phyloP scores from a whole-genome alignment of 2,888 invertebrate species.

The Chrysodeixis includens region DNA sequence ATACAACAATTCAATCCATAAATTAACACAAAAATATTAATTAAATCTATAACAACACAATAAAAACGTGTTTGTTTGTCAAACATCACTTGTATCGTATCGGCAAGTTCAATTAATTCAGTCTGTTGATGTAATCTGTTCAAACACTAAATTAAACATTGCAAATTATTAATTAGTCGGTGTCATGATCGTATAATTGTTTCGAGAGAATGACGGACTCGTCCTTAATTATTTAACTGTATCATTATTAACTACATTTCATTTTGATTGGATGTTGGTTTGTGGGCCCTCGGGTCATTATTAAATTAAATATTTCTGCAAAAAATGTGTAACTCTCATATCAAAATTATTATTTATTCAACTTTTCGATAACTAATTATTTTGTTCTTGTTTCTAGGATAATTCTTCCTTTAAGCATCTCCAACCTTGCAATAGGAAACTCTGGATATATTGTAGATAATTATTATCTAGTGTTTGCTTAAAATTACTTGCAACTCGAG shows the following conservation, averaged over 20 bases:
- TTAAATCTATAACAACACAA: not conserved
- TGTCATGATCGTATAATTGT: conserved; percentile 8
- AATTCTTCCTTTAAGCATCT: no score
- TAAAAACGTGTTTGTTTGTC: conserved; percentile 4
- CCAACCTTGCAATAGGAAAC: no score
- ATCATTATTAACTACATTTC: conserved; percentile 1
- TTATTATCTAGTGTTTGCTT: no score
- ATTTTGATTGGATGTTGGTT: conserved; percentile 1
- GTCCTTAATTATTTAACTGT: conserved; percentile 1
- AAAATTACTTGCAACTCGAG: no score
- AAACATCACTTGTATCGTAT: conserved; percentile 1
- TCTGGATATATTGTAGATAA: no score
- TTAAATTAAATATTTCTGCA: no score
- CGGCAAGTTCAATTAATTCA: not conserved
- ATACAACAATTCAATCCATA: no score
- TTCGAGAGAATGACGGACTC: conserved; percentile 1
- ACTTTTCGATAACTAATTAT: no score
- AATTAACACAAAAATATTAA: no score
- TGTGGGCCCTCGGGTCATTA: not conserved
- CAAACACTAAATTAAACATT: conserved; percentile 26
- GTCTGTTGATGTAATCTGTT: conserved; percentile 5
- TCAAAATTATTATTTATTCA: no score
- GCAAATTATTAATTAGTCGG: conserved; percentile 27
- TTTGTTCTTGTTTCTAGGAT: no score
- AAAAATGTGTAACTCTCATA: no score